A percentile compares a stretch with the other conserved stretches of the same genome.
phyloP scores from a whole-genome alignment of 2,888 invertebrate species.

The Hylaea fasciaria region DNA sequence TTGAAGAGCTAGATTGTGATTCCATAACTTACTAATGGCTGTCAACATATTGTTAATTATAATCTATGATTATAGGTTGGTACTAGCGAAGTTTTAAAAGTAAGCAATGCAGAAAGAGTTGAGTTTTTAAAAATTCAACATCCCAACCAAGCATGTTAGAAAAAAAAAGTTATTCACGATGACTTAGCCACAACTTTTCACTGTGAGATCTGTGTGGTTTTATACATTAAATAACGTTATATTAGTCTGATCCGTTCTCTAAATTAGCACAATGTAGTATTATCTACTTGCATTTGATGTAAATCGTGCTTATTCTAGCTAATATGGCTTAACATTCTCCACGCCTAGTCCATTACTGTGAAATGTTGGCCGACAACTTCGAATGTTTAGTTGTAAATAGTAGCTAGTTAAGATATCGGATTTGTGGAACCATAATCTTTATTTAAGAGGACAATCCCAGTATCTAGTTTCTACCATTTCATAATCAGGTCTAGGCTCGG shows the following conservation, averaged over 20 bases:
- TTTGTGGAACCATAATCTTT: constrained; percentile 30
- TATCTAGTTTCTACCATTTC: constrained; percentile 29
- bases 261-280: no score
- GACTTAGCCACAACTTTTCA: no score
- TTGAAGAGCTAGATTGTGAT: background rate
- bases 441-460: constrained; percentile 26
- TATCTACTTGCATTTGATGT: constrained; percentile 34
- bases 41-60: no score
- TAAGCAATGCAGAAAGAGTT: no score
- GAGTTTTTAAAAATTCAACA: no score
- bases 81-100: no score
- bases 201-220: no score
- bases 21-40: background rate
- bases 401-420: constrained; percentile 20
- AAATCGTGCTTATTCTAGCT: constrained; percentile 33
- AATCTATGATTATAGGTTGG: no score
- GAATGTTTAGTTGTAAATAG: constrained; percentile 24
- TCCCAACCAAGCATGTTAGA: no score
- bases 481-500: constrained; percentile 19
- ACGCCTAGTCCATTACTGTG: constrained; percentile 27
- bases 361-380: constrained; percentile 20
- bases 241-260: no score
- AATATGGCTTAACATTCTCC: constrained; percentile 30
- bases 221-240: no score
- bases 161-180: no score